A percentile compares a stretch with the other conserved stretches of the same genome.
Evolutionary conservation across 1,140 invertebrate genomes (phyloP).

Genomic region (Prorops nasuta): DNA sequence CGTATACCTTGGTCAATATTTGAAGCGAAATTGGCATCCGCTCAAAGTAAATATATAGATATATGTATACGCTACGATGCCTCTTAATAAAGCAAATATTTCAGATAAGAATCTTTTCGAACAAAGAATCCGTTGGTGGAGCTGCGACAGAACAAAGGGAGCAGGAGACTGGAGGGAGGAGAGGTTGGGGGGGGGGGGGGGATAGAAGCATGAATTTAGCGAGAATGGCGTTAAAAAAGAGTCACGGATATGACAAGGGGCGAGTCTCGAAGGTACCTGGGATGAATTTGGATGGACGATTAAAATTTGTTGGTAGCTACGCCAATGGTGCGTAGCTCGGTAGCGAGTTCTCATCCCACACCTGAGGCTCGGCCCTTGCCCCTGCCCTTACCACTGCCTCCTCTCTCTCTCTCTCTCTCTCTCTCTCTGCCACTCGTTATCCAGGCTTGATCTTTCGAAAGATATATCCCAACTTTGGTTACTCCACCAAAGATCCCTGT

Average conservation of each 20-base stretch:
- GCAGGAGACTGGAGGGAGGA: neutral
- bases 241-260: conserved; percentile 11
- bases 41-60: no score
- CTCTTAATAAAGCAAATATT: no score
- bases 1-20: no score
- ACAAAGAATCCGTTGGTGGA: no score
- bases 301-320: conserved; percentile 39
- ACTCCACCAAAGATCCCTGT: conserved; percentile 53
- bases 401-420: no score
- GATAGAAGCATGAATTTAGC: neutral
- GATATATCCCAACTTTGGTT: conserved; percentile 49
- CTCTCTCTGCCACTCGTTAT: conserved; percentile 55
- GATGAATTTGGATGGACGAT: no score
- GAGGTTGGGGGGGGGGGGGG: neutral
- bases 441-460: conserved; percentile 51
- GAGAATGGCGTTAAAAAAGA: neutral
- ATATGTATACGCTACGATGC: no score
- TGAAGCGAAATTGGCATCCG: no score
- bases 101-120: no score
- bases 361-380: conserved; percentile 49
- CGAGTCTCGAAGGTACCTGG: no score
- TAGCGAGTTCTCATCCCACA: conserved; percentile 51
- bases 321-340: conserved; percentile 51
- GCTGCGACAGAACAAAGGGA: no score
- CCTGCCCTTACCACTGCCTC: no score